Evolutionary conservation across 2,888 invertebrate genomes (phyloP).

Genomic region (Malthinus flaveolus): DNA sequence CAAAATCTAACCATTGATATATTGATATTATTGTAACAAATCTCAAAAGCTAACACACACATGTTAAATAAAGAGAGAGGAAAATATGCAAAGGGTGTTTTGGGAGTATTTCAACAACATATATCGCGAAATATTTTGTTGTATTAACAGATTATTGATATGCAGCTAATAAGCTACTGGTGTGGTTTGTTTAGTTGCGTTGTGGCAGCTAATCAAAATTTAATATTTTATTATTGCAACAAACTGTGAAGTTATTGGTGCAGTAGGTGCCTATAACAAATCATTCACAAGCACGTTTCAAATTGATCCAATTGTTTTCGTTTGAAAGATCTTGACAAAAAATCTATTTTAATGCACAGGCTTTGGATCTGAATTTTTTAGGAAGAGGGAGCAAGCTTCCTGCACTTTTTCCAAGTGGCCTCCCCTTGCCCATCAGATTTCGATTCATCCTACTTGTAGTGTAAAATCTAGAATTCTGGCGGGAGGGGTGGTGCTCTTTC

Average conservation of each 20-base stretch:
- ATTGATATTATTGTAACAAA: slow-evolving; percentile 1
- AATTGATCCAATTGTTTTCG: no score
- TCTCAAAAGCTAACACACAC: slow-evolving; percentile 2
- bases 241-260: neutral
- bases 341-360: no score
- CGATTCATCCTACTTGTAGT: no score
- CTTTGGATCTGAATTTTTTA: no score
- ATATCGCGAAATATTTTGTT: neutral
- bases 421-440: no score
- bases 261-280: no score
- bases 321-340: no score
- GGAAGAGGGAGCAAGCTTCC: no score
- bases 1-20: neutral
- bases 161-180: neutral
- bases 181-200: neutral
- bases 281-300: no score
- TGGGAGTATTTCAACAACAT: neutral
- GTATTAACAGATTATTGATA: slow-evolving; percentile 4
- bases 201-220: neutral
- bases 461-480: no score
- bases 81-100: neutral
- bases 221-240: slow-evolving; percentile 3
- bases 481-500: no score
- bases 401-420: no score
- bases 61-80: neutral